These are phyloP conservation scores for Leptopilina boulardi DNA, from an alignment of 1,140 invertebrate species.

Conservation along the genomic window DNA sequence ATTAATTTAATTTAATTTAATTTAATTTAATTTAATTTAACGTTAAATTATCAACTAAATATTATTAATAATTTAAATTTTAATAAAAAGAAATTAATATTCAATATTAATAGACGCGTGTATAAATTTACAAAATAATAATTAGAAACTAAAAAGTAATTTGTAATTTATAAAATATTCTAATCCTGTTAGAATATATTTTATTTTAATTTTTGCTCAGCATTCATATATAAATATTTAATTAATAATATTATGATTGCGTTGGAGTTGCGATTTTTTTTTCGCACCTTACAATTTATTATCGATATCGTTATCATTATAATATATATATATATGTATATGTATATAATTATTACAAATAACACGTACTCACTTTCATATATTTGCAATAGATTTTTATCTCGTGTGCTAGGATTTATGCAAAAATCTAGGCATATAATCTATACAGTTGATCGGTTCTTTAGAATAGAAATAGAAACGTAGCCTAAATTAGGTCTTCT, in stretches of 20 bases:
- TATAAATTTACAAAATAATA: too few relatives aligned
- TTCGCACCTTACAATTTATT: not conserved
- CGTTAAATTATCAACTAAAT: too few relatives aligned
- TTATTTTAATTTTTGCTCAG: not conserved
- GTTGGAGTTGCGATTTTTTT: not conserved
- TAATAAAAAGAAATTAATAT: too few relatives aligned
- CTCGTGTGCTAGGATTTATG: not conserved
- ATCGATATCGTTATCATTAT: not conserved
- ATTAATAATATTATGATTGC: conserved; percentile 15
- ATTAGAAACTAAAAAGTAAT: not conserved
- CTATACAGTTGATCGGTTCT: conserved; percentile 14
- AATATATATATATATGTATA: conserved; percentile 11
- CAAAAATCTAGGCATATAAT: conserved; percentile 26
- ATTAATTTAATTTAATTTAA: too few relatives aligned
- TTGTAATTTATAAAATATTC: not conserved
- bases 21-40: too few relatives aligned
- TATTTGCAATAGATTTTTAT: not conserved
- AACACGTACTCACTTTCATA: conserved; percentile 23
- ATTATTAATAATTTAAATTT: too few relatives aligned
- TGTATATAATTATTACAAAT: conserved; percentile 25
- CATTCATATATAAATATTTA: not conserved
- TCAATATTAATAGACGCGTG: too few relatives aligned
- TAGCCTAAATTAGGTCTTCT: conserved; percentile 1
- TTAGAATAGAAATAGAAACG: conserved; percentile 1
- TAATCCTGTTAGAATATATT: not conserved